These are phyloP conservation scores for Calliscelio sp. DNA, from an alignment of 2,888 invertebrate species.

Conservation along the genomic window DNA sequence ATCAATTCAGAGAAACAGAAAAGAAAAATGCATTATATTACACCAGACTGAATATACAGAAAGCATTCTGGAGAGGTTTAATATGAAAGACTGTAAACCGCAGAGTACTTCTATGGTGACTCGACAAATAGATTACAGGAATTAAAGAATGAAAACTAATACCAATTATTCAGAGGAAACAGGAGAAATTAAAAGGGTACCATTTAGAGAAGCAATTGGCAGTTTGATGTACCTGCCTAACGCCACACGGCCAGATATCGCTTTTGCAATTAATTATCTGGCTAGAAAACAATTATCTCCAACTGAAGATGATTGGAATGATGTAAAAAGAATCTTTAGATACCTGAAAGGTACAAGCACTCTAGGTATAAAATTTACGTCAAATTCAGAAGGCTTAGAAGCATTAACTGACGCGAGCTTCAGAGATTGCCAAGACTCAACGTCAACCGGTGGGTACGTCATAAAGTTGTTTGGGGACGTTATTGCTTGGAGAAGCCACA, in stretches of 20 bases:
- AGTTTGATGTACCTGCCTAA: constrained; percentile 71
- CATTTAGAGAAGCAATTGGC: constrained; percentile 73
- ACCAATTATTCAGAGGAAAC: too few species aligned
- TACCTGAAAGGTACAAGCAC: constrained; percentile 35
- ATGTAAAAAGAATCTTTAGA: too few species aligned
- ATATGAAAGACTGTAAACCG: too few species aligned
- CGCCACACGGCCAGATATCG: too few species aligned
- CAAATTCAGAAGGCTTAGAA: constrained; percentile 61
- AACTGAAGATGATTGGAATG: constrained; percentile 65
- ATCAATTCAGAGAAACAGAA: constrained; percentile 21
- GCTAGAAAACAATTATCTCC: constrained; percentile 52
- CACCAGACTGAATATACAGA: constrained; percentile 53
- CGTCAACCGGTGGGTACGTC: constrained; percentile 68
- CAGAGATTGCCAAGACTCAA: too few species aligned
- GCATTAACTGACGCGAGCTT: constrained; percentile 74
- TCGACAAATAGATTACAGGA: constrained; percentile 42
- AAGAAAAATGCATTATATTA: constrained; percentile 33
- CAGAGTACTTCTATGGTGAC: too few species aligned
- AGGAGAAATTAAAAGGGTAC: constrained; percentile 37
- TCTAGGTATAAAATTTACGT: constrained; percentile 31
- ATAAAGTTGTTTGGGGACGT: constrained; percentile 65
- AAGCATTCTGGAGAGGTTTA: too few species aligned
- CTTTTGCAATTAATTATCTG: constrained; percentile 28
- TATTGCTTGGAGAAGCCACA: too few species aligned
- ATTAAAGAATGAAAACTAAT: constrained; percentile 22